Evolutionary conservation across 2,113 vertebrate genomes (phyloP).

Genomic region (Puma concolor): DNA sequence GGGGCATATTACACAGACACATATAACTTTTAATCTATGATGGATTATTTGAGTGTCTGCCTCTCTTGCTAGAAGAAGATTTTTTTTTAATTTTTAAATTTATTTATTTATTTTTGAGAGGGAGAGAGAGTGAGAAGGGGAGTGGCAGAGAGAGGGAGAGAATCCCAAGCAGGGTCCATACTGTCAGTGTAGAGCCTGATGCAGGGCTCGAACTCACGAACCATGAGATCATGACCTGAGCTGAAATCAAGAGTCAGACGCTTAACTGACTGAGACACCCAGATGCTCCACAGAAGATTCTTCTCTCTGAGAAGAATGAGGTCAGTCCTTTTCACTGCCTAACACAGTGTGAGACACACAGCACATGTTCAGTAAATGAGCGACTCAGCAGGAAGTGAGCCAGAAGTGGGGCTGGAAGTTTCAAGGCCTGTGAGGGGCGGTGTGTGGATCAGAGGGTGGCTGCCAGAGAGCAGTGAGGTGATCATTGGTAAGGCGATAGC

Average conservation of each 20-base stretch:
- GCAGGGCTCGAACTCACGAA: too few species aligned
- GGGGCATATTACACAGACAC: neutral
- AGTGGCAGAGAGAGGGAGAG: too few species aligned
- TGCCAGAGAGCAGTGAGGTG: neutral
- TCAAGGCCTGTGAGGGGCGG: neutral
- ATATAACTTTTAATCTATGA: neutral
- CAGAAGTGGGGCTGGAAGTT: neutral
- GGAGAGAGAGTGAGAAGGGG: too few species aligned
- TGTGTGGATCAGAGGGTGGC: neutral
- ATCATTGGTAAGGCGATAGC: neutral
- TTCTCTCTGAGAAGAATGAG: neutral
- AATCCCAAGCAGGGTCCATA: too few species aligned
- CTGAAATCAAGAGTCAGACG: too few species aligned
- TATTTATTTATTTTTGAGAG: too few species aligned
- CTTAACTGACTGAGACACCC: too few species aligned
- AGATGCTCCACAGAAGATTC: neutral
- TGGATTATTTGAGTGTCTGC: neutral
- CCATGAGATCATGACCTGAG: too few species aligned
- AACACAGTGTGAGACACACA: neutral
- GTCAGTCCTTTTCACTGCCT: neutral
- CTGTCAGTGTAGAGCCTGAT: too few species aligned
- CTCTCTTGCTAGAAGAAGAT: neutral
- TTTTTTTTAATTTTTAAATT: too few species aligned
- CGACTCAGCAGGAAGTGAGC: neutral
- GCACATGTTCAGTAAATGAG: neutral